Evolutionary conservation across 35 echinoderm and acorn worm genomes (phyloP), one percentile per base, ranked within the genome.

Genomic region (Heliocidaris tuberculata): DNA sequence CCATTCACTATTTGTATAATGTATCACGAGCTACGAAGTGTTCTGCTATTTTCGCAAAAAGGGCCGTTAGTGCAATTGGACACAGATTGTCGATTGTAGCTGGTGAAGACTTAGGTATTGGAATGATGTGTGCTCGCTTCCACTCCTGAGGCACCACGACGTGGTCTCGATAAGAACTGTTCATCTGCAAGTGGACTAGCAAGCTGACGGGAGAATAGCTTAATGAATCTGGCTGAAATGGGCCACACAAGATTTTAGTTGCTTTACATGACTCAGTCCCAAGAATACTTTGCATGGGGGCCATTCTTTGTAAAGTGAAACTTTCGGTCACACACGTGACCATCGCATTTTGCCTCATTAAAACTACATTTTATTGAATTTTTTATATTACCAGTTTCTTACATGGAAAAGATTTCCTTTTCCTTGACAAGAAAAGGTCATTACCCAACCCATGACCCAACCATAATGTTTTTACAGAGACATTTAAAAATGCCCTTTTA

Each of bases 91-190:
- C 42, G 85, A 86, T 32, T 30, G 17, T 88, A 29, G 94, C 85
- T 16, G 94, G 94, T 32, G 94, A 88, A 16, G 94, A 95, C 49
- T 95, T 95, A 7, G 94, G 94, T 1, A 95, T 89, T 31, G 94
- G 94, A 3, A 95, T 49, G 17, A 95, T 49, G 32, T 88, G 48
- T 13, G 94, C 94, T 88, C 49, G 10, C 90, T 95, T 95, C 94
- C 85, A 95, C 48, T 95, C 47, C 27, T 30, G 17, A 24, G 94
- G 94, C 31, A 95, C 94, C 50, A 17, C 35, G n/a, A n/a, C n/a
- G 16, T 50, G 31, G 4, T 95, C 27, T 35, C 13, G 5, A 54
- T 50, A 95, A 19, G 94, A 95, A 50, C 85, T 13, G 85, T 95
- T 95, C 10, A 95, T 32, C 85, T 2, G 94, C 48, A 9, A 95